Evolutionary conservation across 2,888 invertebrate species (phyloP).

Genomic region (Napeogenes sylphis): DNA sequence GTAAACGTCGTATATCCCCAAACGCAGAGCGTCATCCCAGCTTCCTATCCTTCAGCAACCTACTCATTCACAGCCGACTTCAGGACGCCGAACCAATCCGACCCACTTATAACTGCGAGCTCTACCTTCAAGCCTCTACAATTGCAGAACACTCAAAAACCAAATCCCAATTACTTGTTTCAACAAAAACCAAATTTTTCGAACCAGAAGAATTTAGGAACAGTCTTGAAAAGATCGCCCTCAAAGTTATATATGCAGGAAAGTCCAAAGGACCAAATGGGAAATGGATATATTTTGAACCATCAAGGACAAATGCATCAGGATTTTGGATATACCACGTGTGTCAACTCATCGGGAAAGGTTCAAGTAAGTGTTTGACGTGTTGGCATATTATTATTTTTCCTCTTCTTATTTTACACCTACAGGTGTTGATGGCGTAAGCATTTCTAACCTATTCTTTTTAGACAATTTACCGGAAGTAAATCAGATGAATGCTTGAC

Average conservation of each 20-base stretch:
- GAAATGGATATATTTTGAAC: constrained; percentile 57
- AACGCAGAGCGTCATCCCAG: constrained; percentile 79
- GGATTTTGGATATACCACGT: constrained; percentile 62
- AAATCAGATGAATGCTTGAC: too few relatives aligned
- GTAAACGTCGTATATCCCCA: constrained; percentile 82
- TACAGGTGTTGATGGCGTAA: too few relatives aligned
- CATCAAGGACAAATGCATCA: constrained; percentile 66
- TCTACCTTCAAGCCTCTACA: constrained; percentile 78
- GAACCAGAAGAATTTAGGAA: constrained; percentile 49
- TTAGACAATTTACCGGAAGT: too few relatives aligned
- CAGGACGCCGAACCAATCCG: constrained; percentile 79
- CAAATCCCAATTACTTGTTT: constrained; percentile 62
- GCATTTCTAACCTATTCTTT: too few relatives aligned
- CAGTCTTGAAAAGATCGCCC: constrained; percentile 63
- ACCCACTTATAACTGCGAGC: constrained; percentile 73
- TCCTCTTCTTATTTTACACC: neutral
- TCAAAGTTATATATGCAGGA: constrained; percentile 58
- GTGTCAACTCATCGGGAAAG: constrained; percentile 59
- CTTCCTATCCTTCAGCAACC: constrained; percentile 83
- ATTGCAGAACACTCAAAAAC: constrained; percentile 64
- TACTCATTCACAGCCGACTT: constrained; percentile 92
- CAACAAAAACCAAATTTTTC: constrained; percentile 63
- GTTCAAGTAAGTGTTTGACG: constrained; percentile 49
- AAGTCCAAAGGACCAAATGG: constrained; percentile 59
- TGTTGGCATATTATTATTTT: neutral